Evolutionary conservation across 2,888 invertebrate species (phyloP).

Genomic region (Nasonovia ribisnigri): DNA sequence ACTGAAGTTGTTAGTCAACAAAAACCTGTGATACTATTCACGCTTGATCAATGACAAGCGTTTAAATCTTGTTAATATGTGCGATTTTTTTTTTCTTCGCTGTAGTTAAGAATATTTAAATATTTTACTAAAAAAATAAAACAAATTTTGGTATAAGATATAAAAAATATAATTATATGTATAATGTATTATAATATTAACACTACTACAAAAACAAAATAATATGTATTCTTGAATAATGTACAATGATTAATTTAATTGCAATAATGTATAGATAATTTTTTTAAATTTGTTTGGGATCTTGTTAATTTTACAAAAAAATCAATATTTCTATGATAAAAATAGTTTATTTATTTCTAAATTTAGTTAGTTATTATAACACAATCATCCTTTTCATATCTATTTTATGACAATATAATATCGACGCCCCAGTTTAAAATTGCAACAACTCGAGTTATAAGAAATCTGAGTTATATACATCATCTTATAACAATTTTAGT

Average conservation of each 20-base stretch:
- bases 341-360: constrained; percentile 27
- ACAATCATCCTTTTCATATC: not conserved
- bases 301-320: constrained; percentile 43
- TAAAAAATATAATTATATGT: not conserved
- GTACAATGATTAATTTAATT: constrained; percentile 20
- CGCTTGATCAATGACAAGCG: constrained; percentile 52
- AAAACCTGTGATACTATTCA: constrained; percentile 64
- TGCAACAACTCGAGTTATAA: too few species aligned
- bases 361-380: not conserved
- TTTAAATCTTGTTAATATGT: constrained; percentile 55
- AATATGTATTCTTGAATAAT: constrained; percentile 35
- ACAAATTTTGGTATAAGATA: not conserved
- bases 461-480: too few species aligned
- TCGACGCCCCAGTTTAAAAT: too few species aligned
- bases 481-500: too few species aligned
- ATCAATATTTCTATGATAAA: constrained; percentile 35
- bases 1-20: constrained; percentile 62
- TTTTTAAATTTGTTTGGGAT: constrained; percentile 57
- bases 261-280: constrained; percentile 42
- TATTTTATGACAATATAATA: not conserved
- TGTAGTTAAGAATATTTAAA: constrained; percentile 48
- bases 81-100: constrained; percentile 53
- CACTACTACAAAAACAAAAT: constrained; percentile 4
- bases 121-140: constrained; percentile 49
- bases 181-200: constrained; percentile 10